Evolutionary conservation across 2,888 invertebrate species (phyloP), one percentile per base, ranked within the genome.

Genomic region (Sphinx pinastri): DNA sequence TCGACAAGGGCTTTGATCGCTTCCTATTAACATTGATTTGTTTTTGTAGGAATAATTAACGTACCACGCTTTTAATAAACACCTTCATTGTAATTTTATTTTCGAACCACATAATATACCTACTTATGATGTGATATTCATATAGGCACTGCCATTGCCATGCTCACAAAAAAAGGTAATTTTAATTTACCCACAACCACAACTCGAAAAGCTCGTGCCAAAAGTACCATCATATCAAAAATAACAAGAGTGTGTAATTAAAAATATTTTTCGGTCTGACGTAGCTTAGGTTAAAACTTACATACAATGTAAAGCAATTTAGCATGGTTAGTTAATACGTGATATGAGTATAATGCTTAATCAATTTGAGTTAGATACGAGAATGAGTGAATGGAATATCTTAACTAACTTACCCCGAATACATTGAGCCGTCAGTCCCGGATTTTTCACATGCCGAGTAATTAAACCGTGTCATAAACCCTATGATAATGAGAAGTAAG

Each of bases 11-110:
- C 25, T 54, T 67, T 52, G 67, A 67, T 67, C 52, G n/a, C 49
- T 63, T 19, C 63, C 63, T 63, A 49, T 67, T 67, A 67, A 67
- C 52, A 31, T 67, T 14, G 54, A 54, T 19, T 47, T 47, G 47
- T 13, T 19, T 13, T 19, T 47, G 47, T 11, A n/a, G n/a, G 57
- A 19, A 4, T 45, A 60, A 60, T 60, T 60, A n/a, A 47, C 45
- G 0, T 14, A 16, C 0, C 0, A 10, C 45, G 14, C 12, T 47
- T 16, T 16, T 47, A n/a, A 45, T 45, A 14, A 47, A 12, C 16
- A 10, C 47, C 6, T 47, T 31, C n/a, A 52, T 14, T 52, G 6
- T 2, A 52, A 13, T n/a, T 14, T 6, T 19, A 4, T 25, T 60
- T 60, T 45, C 4, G 45, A 11, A n/a, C 4, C 7, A 45, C 45